Base-by-base conservation (phyloP, 2,797 vertebrate species). In the Pristis pectinata region DNA sequence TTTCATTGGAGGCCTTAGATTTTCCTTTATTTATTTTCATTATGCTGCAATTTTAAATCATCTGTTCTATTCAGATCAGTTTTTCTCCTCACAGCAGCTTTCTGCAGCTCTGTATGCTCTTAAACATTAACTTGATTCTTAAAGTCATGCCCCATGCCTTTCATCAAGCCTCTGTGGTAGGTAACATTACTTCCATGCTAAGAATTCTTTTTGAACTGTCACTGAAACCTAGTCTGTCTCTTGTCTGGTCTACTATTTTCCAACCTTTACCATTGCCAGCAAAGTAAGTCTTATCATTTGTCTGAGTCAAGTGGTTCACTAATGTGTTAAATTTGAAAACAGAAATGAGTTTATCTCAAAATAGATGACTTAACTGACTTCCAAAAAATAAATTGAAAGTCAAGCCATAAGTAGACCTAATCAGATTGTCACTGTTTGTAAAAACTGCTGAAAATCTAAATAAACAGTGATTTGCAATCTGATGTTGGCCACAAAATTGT, bases 321-420 rank as follows among this genome's bases (percentile, higher is more conserved):
- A 91, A 91, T 24, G 0, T 67, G 87, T n/a, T 41, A 41, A 91
- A 91, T 67, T 91, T 91, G 59, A 67, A 67, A 91, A 91, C 87
- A 41, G 37, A 37, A 67, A 91, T 67, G 17, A 67, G 24, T 91
- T 41, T 67, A 41, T 67, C 87, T 37, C 59, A 37, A 3, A 41
- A 2, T 27, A n/a, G 61, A 41, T 41, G 0, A 3, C n/a, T 91
- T 67, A 61, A 41, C n/a, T 67, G 24, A 91, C 87, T 67, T 22
- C 61, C 15, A 22, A 19, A 91, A 74, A 91, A 67, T 41, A 24
- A 91, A 91, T 22, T 41, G 41, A 67, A 91, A 67, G 61, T 27
- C n/a, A 9, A 41, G 17, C 59, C 10, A 24, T 67, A 91, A 91
- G 67, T 67, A 41, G 44, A 6, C n/a, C n/a, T n/a, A 91, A 67